Evolutionary conservation across 2,797 vertebrate genomes (phyloP).

Genomic region (Oryzias dopingdopingensis): DNA sequence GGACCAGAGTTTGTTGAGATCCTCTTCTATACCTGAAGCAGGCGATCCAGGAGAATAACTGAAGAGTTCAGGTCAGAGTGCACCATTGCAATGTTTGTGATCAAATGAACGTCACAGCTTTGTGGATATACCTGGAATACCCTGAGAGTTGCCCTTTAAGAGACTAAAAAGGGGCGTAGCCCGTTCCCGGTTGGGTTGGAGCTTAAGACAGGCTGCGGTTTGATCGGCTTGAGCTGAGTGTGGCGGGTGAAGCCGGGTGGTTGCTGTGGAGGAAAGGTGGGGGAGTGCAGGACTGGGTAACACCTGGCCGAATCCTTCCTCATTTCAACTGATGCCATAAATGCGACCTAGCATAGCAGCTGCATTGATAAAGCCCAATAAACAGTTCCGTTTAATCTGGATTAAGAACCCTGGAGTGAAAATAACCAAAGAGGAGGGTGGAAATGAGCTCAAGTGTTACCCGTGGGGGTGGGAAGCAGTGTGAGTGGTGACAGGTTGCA

Average conservation of each 20-base stretch:
- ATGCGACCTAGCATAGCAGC: not conserved
- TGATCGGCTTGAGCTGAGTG: slow-evolving; percentile 20
- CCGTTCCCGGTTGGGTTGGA: too few relatives aligned
- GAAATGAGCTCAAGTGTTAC: slow-evolving; percentile 58
- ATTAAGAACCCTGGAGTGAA: not conserved
- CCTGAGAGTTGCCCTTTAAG: too few relatives aligned
- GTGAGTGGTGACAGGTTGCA: slow-evolving; percentile 31
- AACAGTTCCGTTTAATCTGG: too few relatives aligned
- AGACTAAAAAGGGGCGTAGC: too few relatives aligned
- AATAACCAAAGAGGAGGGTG: not conserved
- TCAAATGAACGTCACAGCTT: too few relatives aligned
- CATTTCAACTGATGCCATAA: slow-evolving; percentile 16
- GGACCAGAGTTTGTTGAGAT: too few relatives aligned
- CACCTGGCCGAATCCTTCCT: slow-evolving; percentile 51
- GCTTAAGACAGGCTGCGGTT: not conserved
- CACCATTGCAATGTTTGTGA: too few relatives aligned
- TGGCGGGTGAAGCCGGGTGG: slow-evolving; percentile 66
- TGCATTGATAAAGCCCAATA: not conserved
- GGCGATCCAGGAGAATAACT: too few relatives aligned
- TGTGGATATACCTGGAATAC: too few relatives aligned
- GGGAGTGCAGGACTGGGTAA: slow-evolving; percentile 51
- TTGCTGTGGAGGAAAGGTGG: slow-evolving; percentile 36
- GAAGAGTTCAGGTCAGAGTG: too few relatives aligned
- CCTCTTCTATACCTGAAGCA: too few relatives aligned
- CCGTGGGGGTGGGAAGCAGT: slow-evolving; percentile 31